Conservation (phyloP, 2,113 vertebrate genomes). For the Cygnus buccinator region DNA sequence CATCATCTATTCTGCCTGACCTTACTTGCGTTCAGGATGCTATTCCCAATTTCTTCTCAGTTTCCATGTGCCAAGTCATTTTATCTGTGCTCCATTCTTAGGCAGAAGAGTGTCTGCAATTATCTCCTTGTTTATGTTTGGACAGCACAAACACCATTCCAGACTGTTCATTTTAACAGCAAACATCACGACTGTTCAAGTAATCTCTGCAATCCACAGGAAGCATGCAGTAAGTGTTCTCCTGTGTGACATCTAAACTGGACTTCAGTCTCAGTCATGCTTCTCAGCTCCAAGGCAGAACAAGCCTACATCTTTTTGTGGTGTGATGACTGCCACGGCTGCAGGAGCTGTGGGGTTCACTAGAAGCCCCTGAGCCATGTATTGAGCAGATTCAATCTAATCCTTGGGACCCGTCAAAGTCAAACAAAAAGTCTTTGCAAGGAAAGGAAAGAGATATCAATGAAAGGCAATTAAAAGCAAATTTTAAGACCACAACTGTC, state of each 20-base stretch:
- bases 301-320: accelerated
- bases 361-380: accelerated
- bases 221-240: accelerated
- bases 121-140: neutral
- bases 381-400: neutral
- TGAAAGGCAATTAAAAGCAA: neutral
- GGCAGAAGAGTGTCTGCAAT: neutral
- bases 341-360: neutral
- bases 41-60: neutral
- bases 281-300: neutral
- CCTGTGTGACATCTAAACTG: neutral
- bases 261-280: accelerated
- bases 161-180: neutral
- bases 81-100: neutral
- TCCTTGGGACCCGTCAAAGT: neutral
- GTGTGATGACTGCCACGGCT: accelerated
- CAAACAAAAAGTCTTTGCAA: neutral
- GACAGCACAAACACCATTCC: neutral
- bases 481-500: neutral
- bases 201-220: accelerated
- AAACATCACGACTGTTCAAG: neutral
- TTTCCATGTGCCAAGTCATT: neutral
- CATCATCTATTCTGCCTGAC: neutral
- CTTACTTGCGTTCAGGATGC: neutral
- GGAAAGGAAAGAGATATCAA: neutral